Percentiles rank a stretch among this genome's conserved stretches.
Evolutionary conservation across 1,140 invertebrate genomes (phyloP).

Genomic region (Camponotus floridanus): DNA sequence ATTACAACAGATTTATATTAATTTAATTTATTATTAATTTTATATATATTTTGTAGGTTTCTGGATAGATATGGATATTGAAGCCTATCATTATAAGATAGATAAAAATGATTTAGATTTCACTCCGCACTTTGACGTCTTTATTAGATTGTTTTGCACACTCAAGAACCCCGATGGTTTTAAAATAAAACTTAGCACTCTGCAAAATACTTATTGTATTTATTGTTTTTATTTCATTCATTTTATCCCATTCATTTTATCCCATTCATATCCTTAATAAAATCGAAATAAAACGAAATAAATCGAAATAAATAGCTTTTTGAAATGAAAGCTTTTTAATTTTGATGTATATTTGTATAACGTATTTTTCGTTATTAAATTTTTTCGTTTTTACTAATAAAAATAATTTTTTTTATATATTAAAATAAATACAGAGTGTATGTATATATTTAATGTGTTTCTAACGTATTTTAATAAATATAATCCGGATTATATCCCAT

Average conservation of each 20-base stretch:
- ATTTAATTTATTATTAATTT: neutral
- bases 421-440: no score
- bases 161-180: neutral
- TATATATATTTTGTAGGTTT: conserved; percentile 7
- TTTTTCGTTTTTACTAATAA: neutral
- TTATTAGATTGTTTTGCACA: conserved; percentile 5
- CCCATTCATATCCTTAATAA: neutral
- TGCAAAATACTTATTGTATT: neutral
- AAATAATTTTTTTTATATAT: neutral
- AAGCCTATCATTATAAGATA: neutral
- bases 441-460: neutral
- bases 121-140: neutral
- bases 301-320: no score
- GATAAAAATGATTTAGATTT: neutral
- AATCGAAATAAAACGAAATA: neutral
- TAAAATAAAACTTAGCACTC: neutral
- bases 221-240: neutral
- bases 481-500: neutral
- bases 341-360: neutral
- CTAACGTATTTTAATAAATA: neutral
- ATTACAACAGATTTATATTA: no score
- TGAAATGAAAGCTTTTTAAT: neutral
- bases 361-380: neutral
- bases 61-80: neutral
- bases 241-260: no score